Base-by-base conservation (phyloP, 2,888 invertebrate species). In the Scaptomyza tumidula region DNA sequence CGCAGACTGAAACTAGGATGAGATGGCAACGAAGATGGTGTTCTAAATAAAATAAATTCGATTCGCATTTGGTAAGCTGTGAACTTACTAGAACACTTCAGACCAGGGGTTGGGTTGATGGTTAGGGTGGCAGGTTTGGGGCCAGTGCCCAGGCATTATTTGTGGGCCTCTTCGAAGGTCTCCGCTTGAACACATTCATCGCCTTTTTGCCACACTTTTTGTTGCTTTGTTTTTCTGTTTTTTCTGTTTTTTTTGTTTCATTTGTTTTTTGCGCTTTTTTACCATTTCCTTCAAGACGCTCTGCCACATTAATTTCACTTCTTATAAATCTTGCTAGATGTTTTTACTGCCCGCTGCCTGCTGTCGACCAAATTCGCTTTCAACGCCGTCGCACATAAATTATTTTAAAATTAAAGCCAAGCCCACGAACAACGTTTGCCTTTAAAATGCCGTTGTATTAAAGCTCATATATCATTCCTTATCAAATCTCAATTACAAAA, bases 301-400 rank as follows among this genome's bases (percentile, higher is more conserved):
- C 75, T 83, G 87, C 87, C 86, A 89, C 85, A 89, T 85, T 85
- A 89, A 88, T 85, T 88, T 89, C 73, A 88, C 89, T 89, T 86
- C 86, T 86, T 89, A 86, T 88, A 86, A 89, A 89, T 86, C 89
- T 88, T 60, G 60, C 60, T 74, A 65, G 73, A 74, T 76, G 72
- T 60, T 77, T 68, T 71, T 69, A 64, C 57, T 60, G 74, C 71
- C 58, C 44, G 49, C 57, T 44, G 31, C 71, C 60, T 53, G 50
- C 54, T 39, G 31, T 43, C 37, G 35, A 49, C 33, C 55, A 37
- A 67, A 64, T 61, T 62, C 57, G 46, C 61, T 68, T 62, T 70
- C 69, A 67, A 59, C 71, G 54, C 45, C 49, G 45, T 35, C 65
- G 50, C 59, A 68, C 58, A 80, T 83, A 86, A 83, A 78, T 85